phyloP scores from a whole-genome alignment of 1,140 invertebrate species.

The Stegodyphus mimosarum region DNA sequence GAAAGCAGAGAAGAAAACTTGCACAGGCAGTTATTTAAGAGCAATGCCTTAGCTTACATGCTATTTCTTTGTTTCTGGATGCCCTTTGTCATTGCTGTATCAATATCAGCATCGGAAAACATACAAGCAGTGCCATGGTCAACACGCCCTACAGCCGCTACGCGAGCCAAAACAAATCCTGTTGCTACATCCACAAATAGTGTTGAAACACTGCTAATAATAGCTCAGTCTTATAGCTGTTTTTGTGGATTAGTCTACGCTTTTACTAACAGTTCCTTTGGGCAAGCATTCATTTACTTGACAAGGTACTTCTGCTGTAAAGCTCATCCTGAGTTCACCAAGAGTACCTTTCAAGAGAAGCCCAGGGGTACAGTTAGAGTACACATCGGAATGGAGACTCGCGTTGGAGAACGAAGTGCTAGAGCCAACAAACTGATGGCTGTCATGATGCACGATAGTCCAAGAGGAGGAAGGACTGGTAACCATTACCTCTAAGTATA shows the following conservation, averaged over 20 bases:
- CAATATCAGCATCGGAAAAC: conserved; percentile 11
- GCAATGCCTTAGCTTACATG: conserved; percentile 59
- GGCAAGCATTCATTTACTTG: conserved; percentile 60
- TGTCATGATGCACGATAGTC: conserved; percentile 46
- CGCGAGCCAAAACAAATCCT: conserved; percentile 21
- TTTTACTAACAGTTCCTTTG: conserved; percentile 58
- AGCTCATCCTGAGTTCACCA: conserved; percentile 62
- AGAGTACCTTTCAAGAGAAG: conserved; percentile 61
- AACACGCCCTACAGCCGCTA: background rate
- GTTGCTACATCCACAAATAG: conserved; percentile 22
- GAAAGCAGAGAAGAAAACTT: conserved; percentile 60
- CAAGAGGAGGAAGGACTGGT: conserved; percentile 9
- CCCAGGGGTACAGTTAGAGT: conserved; percentile 61
- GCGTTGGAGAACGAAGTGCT: conserved; percentile 47
- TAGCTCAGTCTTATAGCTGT: conserved; percentile 61
- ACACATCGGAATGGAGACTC: conserved; percentile 62
- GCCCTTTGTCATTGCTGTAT: conserved; percentile 52
- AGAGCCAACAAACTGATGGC: conserved; percentile 48
- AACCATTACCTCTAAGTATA: conserved; percentile 27
- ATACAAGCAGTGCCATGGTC: too few species aligned
- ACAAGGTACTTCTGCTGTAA: conserved; percentile 63
- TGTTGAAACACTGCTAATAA: conserved; percentile 47
- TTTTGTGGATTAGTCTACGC: conserved; percentile 61
- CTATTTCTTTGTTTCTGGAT: conserved; percentile 61
- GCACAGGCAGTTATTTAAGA: conserved; percentile 59